phyloP scores from a whole-genome alignment of 2,888 invertebrate genomes.

The Drosophila borborema region DNA sequence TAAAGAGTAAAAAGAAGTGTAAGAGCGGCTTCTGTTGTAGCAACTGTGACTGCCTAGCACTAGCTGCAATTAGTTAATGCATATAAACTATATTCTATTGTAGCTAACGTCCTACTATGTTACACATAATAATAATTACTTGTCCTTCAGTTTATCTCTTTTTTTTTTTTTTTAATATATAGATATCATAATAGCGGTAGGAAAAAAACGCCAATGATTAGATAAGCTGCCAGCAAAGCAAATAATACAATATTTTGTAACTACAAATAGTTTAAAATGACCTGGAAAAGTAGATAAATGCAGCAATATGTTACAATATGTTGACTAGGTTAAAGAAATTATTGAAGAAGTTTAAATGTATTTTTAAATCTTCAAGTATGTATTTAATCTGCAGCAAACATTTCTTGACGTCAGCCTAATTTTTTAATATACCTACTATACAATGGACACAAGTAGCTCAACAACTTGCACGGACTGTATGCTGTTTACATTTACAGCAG shows the following conservation, averaged over 20 bases:
- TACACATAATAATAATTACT: constrained; percentile 6
- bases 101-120: constrained; percentile 22
- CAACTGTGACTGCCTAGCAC: constrained; percentile 5
- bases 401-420: neutral
- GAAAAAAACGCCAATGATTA: constrained; percentile 34
- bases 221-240: constrained; percentile 26
- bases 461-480: constrained; percentile 38
- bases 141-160: constrained; percentile 34
- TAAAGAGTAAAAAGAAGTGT: neutral
- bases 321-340: too few species aligned
- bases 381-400: neutral
- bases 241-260: constrained; percentile 4
- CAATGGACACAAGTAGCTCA: neutral
- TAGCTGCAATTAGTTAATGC: constrained; percentile 25
- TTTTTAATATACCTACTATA: too few species aligned
- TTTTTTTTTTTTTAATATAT: constrained; percentile 15
- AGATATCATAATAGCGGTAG: constrained; percentile 17
- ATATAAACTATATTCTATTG: neutral
- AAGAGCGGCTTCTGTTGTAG: neutral
- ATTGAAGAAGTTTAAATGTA: too few species aligned
- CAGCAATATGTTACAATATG: too few species aligned
- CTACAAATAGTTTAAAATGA: neutral
- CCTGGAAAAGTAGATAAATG: constrained; percentile 4
- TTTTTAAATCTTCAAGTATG: too few species aligned
- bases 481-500: constrained; percentile 33